Base-by-base conservation (phyloP, 2,888 invertebrate species). In the Tipula helvola region DNA sequence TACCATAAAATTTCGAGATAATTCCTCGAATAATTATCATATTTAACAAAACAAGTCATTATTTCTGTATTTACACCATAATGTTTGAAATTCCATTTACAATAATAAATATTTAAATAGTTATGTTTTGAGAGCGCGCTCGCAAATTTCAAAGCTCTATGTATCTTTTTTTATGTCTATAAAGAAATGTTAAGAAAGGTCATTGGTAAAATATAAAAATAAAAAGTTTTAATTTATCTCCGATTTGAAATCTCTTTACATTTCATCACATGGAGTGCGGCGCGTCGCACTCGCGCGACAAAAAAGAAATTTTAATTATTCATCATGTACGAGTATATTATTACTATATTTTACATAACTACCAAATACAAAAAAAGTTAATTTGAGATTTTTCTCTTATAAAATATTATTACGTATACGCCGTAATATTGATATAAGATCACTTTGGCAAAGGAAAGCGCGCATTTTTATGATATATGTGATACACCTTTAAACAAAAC, bases 241-340 rank as follows among this genome's bases (percentile, higher is more conserved):
- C 12, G 28, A 28, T 28, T 71, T 52, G 16, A 52, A 52, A 52
- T 52, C 16, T 52, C 16, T 16, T 52, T 71, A 8, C 16, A 71
- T 71, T 52, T 52, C 71, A 71, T 71, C 71, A 28, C 28, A 28
- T 71, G n/a, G n/a, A n/a, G n/a, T n/a, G n/a, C n/a, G n/a, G 71
- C 3, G 8, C 28, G 71, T 28, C 71, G 28, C 71, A 71, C 71
- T 18, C 71, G 71, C 71, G 71, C 71, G 71, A 4, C 1, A 10
- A 71, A 71, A 71, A 71, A 71, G 71, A 71, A 71, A 71, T 71
- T 71, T 71, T 71, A 71, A 71, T 71, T 71, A 71, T 71, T 71
- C 28, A 71, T 71, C 28, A 28, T 28, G 28, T 28, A 28, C 28
- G 28, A n/a, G 3, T 16, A 16, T 57, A 57, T 57, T 28, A 28